Evolutionary conservation across 2,797 vertebrate species (phyloP), one percentile per base, ranked within the genome.

Genomic region (Molossus molossus): DNA sequence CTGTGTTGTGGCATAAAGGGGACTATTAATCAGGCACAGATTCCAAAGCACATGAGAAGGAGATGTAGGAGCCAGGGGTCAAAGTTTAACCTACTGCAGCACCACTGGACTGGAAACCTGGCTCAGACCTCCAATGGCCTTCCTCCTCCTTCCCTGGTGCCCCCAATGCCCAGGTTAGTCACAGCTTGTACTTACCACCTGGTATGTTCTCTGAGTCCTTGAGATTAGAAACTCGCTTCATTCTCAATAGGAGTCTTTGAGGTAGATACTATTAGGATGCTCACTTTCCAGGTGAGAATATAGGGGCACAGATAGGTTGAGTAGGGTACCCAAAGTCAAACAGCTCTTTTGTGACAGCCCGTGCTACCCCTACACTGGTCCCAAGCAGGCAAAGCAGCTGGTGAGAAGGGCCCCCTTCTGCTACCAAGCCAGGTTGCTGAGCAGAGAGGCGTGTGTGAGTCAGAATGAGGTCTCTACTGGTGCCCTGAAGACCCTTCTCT

Each of bases 241-340:
- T 77, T 58, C 53, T 85, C 27, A 65, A 64, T 82, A 9, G 21
- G 37, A 72, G 55, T 5, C 5, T 57, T 57, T 29, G 29, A 10
- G 7, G 67, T 67, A 72, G 67, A n/a, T 25, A 23, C 23, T 55
- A 1, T 57, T 70, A 23, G 5, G 17, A 67, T 37, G 4, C 20
- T 72, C 15, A 57, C 45, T 91, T 92, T 50, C 20, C 27, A 76
- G 67, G 12, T 62, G 67, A 70, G 76, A 62, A 80, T 60, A 33
- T 2, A 14, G 33, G 75, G 21, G 57, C n/a, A 23, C 15, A 65
- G 23, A 1, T 4, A 50, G 4, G n/a, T 45, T 89, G 76, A 85
- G 33, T 7, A 4, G 23, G 9, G 11, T 67, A 20, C 1, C 11
- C 25, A 25, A 25, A 45, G 29, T 15, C 18, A 0, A 13, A 1